Conservation (phyloP, 2,113 vertebrate genomes). For the Neotoma lepida region DNA sequence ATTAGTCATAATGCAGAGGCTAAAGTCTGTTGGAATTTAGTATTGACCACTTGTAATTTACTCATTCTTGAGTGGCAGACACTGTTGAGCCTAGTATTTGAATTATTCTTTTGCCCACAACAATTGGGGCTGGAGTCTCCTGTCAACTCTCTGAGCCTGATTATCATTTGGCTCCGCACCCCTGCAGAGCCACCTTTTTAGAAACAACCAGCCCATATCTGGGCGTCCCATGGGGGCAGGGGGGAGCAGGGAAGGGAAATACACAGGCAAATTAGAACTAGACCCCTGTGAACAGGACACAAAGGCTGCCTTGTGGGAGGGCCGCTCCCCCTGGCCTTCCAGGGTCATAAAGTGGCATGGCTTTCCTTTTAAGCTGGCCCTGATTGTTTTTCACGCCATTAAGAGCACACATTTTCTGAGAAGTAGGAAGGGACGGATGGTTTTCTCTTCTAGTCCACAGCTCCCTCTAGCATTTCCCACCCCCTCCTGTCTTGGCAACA, state of each 20-base stretch:
- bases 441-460: constrained; percentile 66
- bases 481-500: constrained; percentile 12
- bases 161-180: constrained; percentile 81
- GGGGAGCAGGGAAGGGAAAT: constrained; percentile 56
- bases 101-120: constrained; percentile 63
- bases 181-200: constrained; percentile 77
- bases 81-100: constrained; percentile 30
- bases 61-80: constrained; percentile 38
- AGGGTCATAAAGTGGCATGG: constrained; percentile 71
- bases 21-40: not conserved
- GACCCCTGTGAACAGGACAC: constrained; percentile 75
- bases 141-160: constrained; percentile 67
- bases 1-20: not conserved
- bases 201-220: constrained; percentile 76
- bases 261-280: constrained; percentile 78
- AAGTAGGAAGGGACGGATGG: constrained; percentile 54
- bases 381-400: constrained; percentile 73
- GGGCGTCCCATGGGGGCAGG: not conserved
- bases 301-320: constrained; percentile 77
- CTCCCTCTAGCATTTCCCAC: constrained; percentile 14
- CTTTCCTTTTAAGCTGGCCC: constrained; percentile 74
- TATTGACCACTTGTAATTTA: constrained; percentile 46
- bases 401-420: constrained; percentile 66
- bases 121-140: constrained; percentile 63
- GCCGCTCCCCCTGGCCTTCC: constrained; percentile 61